Evolutionary conservation across 2,113 vertebrate genomes (phyloP), one percentile per base, ranked within the genome.

Genomic region (Clarias batrachus): DNA sequence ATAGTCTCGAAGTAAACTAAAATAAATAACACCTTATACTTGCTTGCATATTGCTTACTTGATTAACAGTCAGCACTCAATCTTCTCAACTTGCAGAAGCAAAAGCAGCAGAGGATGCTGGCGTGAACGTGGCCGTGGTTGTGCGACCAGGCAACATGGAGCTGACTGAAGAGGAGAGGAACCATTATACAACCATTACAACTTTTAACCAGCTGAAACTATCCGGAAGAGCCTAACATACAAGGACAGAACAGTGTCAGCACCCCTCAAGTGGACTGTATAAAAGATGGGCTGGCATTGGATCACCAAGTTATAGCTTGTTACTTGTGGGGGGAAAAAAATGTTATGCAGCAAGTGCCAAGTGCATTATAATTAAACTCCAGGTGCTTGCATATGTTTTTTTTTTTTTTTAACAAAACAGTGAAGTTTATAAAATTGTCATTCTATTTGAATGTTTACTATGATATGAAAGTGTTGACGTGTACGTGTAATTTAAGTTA

Each of bases 71-170:
- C 48, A 57, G 12, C 78, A n/a, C 23, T 88, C 60, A 13, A 19
- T 33, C 14, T 81, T 66, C 21, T 80, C 25, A 12, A 0, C 68
- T 80, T 85, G 23, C 94, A 99, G 98, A 99, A 94, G 98, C 98
- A 8, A 96, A 94, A 8, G 97, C 98, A 0, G 98, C 98, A 0
- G 96, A 98, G 88, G 96, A 97, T 4, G 98, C 96, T 0, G 96
- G 96, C 0, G 84, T 96, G 86, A 97, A 97, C 0, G 97, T 97
- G 62, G 95, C 96, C 25, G 90, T 99, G 90, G 97, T 99, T 86
- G 94, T 97, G 85, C 91, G 98, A 81, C 96, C 97, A 0, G 98
- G 98, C 63, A 99, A 99, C 2, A 95, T 96, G n/a, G 97, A 98
- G 86, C 91, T 99, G 85, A 99, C 97, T 0, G 97, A 99, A 0